A percentile compares a stretch with the other conserved stretches of the same genome.
Evolutionary conservation across 2,888 invertebrate species (phyloP).

Genomic region (Alviniconcha strummeri): DNA sequence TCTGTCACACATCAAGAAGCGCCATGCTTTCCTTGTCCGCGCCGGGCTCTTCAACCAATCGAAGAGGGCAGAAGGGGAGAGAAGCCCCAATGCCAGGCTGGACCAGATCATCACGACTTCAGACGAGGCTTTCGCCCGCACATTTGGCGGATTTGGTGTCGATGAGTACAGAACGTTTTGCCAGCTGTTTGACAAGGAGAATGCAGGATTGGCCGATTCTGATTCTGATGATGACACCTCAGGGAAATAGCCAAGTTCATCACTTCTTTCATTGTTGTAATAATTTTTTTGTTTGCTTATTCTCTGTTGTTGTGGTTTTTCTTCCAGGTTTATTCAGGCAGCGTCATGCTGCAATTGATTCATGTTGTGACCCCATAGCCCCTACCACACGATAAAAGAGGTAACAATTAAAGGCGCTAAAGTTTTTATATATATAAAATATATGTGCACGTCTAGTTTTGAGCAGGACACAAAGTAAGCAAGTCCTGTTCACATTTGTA

Average conservation of each 20-base stretch:
- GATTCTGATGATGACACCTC: neutral
- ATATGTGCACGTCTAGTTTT: neutral
- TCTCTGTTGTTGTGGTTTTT: too few species aligned
- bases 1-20: slow-evolving; percentile 48
- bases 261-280: too few species aligned
- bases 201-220: neutral
- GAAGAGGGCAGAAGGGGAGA: slow-evolving; percentile 41
- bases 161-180: slow-evolving; percentile 53
- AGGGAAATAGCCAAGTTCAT: too few species aligned
- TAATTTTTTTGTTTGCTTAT: too few species aligned
- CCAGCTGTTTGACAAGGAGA: slow-evolving; percentile 39
- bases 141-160: slow-evolving; percentile 49
- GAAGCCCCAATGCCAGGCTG: slow-evolving; percentile 48
- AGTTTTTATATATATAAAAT: neutral
- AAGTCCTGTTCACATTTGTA: neutral
- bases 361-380: too few species aligned
- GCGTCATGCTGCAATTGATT: too few species aligned
- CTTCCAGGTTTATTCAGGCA: too few species aligned
- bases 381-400: neutral
- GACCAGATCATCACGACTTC: slow-evolving; percentile 46
- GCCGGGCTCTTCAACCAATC: slow-evolving; percentile 49
- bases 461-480: neutral
- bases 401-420: neutral
- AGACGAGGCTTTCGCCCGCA: slow-evolving; percentile 50
- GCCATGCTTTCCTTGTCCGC: slow-evolving; percentile 53